A percentile compares a stretch with the other conserved stretches of the same genome.
These are phyloP conservation scores for Drosophila nigrodunni DNA, from an alignment of 1,140 invertebrate species.

Conservation along the genomic window DNA sequence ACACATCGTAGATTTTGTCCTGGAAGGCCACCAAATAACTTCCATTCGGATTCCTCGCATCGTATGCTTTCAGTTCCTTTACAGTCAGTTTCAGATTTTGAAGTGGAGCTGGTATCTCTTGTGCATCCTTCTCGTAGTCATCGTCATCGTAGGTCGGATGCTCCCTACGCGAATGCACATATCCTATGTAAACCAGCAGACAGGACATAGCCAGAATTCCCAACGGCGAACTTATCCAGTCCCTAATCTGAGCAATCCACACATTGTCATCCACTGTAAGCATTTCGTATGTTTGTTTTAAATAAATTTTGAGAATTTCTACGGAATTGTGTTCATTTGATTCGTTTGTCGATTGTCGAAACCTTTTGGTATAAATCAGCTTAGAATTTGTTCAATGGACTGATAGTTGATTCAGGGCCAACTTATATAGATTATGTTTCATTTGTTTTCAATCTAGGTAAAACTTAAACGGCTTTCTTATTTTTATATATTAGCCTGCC, in stretches of 20 bases:
- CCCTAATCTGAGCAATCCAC: conserved; percentile 39
- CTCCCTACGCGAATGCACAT: background rate
- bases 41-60: conserved; percentile 8
- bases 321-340: background rate
- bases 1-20: conserved; percentile 55
- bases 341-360: background rate
- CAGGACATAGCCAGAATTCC: conserved; percentile 28
- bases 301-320: background rate
- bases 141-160: conserved; percentile 58
- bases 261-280: conserved; percentile 9
- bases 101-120: conserved; percentile 20
- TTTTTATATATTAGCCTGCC: too few relatives aligned
- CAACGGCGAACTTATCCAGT: conserved; percentile 38
- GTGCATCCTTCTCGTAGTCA: conserved; percentile 42
- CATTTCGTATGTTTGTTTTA: conserved; percentile 12
- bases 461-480: too few relatives aligned
- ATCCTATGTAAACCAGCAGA: conserved; percentile 39
- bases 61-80: conserved; percentile 22
- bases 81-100: conserved; percentile 5
- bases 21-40: conserved; percentile 43
- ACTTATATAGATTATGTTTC: too few relatives aligned
- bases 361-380: background rate
- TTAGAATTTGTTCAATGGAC: too few relatives aligned
- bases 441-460: too few relatives aligned
- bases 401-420: too few relatives aligned